Percentiles rank a stretch among this genome's conserved stretches.
These are phyloP conservation scores for Drosophila baimaii DNA, from an alignment of 1,140 invertebrate genomes.

Conservation along the genomic window DNA sequence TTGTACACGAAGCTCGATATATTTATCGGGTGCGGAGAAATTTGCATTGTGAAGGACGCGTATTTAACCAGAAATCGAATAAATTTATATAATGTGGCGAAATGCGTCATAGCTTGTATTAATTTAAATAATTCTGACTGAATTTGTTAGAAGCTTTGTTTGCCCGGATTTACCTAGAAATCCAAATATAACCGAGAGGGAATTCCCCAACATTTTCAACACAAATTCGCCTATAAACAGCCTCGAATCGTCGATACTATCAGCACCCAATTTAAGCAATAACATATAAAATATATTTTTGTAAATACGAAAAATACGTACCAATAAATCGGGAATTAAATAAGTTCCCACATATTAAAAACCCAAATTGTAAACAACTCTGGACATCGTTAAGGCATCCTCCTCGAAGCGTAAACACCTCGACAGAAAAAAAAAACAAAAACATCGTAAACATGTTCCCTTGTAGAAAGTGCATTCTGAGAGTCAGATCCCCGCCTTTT, in stretches of 20 bases:
- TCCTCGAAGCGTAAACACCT: constrained; percentile 9
- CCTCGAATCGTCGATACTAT: background rate
- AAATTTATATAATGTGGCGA: background rate
- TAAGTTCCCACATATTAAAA: constrained; percentile 7
- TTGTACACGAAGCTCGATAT: background rate
- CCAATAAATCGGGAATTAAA: background rate
- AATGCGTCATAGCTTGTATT: constrained; percentile 17
- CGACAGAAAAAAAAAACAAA: background rate
- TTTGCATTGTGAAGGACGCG: constrained; percentile 1
- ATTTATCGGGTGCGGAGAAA: constrained; percentile 2
- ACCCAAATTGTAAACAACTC: constrained; percentile 1
- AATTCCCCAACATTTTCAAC: background rate
- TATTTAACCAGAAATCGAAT: background rate
- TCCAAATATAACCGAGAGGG: background rate
- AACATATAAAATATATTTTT: background rate
- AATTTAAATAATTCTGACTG: constrained; percentile 31
- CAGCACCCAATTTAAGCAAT: no score
- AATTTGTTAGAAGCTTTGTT: background rate
- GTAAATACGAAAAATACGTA: background rate
- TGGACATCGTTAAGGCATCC: constrained; percentile 1
- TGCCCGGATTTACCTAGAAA: background rate
- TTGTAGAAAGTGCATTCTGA: constrained; percentile 51
- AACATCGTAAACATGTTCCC: constrained; percentile 14
- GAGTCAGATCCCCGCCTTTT: constrained; percentile 26
- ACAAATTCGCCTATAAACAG: background rate